Base-by-base conservation (phyloP, 2,888 invertebrate genomes). In the Ethmia dodecea region DNA sequence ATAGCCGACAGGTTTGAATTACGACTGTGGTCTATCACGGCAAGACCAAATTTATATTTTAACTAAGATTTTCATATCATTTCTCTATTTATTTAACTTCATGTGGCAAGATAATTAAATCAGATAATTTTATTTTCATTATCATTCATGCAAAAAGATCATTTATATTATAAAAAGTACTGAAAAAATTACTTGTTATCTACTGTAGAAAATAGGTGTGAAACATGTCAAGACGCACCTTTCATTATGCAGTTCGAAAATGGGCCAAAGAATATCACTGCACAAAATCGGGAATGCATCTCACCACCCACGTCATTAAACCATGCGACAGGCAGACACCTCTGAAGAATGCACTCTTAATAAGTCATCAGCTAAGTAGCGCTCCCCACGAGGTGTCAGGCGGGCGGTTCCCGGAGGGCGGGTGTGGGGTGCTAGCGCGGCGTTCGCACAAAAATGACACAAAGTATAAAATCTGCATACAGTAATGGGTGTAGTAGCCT, bases 331-430 rank as follows among this genome's bases (percentile, higher is more conserved):
- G 68, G 55, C 80, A 83, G 83, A 86, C 84, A 84, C 84, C 83
- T 86, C 77, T 68, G 72, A 81, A 84, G 84, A 84, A 86, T 84
- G 78, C 74, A 72, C 79, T 78, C 81, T 79, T 84, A 86, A 86
- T 86, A 86, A 86, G 84, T 86, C 84, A 86, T 86, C 84, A 83
- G 84, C 84, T 86, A 86, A 86, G 84, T 86, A 83, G 73, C 64
- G 49, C 52, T 52, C 43, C 35, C 48, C 56, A 49, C 58, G 54
- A 52, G 49, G 49, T 54, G 55, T 50, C 49, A 44, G 49, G 49
- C 30, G 43, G 38, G 27, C 31, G 49, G 26, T 33, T 33, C 47
- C 13, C 43, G 43, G 37, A 45, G 49, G 33, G 45, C 49, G 45
- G 49, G 53, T 47, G 37, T 34, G 46, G 30, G 31, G 33, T 44